Evolutionary conservation across 2,113 vertebrate genomes (phyloP).

Genomic region (Aythya baeri): DNA sequence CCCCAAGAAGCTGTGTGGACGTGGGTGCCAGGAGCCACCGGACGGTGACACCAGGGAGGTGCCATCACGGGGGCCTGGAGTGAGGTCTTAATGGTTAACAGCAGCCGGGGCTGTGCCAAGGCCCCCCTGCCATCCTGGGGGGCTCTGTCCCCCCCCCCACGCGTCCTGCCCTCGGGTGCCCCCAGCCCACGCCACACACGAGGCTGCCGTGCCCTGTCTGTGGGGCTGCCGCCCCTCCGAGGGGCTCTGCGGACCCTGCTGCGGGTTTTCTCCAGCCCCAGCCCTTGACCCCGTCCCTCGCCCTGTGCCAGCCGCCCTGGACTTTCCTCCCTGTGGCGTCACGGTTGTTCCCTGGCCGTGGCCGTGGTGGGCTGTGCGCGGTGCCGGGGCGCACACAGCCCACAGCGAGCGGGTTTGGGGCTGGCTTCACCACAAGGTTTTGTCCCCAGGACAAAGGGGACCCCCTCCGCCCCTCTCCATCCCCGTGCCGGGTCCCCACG

Average conservation of each 20-base stretch:
- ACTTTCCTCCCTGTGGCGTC: conserved; percentile 59
- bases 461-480: rapidly evolving
- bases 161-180: rapidly evolving
- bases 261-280: not conserved
- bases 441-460: not conserved
- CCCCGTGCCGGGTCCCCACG: rapidly evolving
- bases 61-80: rapidly evolving
- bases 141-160: not conserved
- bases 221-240: not conserved
- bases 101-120: not conserved
- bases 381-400: not conserved
- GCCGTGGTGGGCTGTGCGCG: rapidly evolving
- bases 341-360: conserved; percentile 15
- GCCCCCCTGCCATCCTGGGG: rapidly evolving
- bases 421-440: not conserved
- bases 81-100: not conserved
- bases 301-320: not conserved
- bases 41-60: not conserved
- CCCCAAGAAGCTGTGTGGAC: rapidly evolving
- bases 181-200: rapidly evolving
- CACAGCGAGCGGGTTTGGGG: not conserved
- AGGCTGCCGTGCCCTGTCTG: not conserved
- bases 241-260: rapidly evolving
- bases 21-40: not conserved
- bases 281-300: not conserved